Base-by-base conservation (phyloP, 1,140 invertebrate genomes). In the Eupeodes corollae region DNA sequence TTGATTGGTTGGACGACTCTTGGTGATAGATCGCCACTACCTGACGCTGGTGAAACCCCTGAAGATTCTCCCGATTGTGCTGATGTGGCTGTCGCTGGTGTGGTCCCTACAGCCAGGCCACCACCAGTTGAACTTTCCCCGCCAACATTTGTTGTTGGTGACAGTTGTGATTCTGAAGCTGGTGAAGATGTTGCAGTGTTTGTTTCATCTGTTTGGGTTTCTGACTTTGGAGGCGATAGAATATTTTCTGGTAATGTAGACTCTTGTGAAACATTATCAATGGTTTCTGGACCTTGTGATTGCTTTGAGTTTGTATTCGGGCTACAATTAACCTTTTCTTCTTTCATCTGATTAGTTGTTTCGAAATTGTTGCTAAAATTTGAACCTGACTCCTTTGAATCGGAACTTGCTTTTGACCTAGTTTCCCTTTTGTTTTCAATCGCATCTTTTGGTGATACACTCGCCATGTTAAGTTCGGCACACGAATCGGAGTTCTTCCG, bases 131-230 rank as follows among this genome's bases (percentile, higher is more conserved):
- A 15, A 14, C 9, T 16, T 6, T 12, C 39, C n/a, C 8, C n/a
- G 21, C 47, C 51, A 30, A 42, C 49, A n/a, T n/a, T n/a, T n/a
- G n/a, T n/a, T n/a, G 43, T 30, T 1, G 61, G 61, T 3, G 62
- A 65, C 6, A 56, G 38, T 45, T 63, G 60, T 11, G 56, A 58
- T 16, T 65, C 60, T 9, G 62, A 63, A 6, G 62, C 63, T 41
- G 63, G 63, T 0, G 62, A 65, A 11, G 62, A 64, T 32, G 61
- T 62, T 16, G 61, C 61, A 30, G 61, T 64, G 44, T 64, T 64
- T 15, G 61, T 65, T 19, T 64, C 62, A 55, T 65, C 62, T 10
- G 62, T 65, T 55, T 65, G 62, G 10, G 58, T 59, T 44, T 65
- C 62, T 31, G 62, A 65, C 33, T 65, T 65, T 31, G 62, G 62